Conservation (phyloP, 2,113 vertebrate genomes). For the Meriones unguiculatus region DNA sequence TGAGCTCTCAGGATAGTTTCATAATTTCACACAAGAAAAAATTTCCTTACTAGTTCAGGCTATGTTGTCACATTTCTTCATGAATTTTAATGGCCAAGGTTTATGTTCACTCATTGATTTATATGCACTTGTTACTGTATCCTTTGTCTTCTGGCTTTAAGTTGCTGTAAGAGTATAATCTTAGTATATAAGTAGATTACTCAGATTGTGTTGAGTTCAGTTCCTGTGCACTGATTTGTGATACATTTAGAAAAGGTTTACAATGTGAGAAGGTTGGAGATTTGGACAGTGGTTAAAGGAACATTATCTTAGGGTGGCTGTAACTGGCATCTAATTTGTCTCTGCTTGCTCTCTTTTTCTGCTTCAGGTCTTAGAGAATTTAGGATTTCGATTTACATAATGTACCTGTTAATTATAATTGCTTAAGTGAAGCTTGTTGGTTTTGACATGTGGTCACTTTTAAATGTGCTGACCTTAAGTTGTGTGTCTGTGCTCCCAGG, state of each 20-base stretch:
- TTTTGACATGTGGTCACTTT: constrained; percentile 49
- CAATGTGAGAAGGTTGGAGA: constrained; percentile 28
- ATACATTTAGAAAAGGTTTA: constrained; percentile 20
- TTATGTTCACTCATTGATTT: constrained; percentile 38
- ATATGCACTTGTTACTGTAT: background rate
- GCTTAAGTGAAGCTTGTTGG: constrained; percentile 34
- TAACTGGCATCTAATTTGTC: constrained; percentile 23
- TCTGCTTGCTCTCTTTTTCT: background rate
- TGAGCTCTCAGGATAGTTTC: background rate
- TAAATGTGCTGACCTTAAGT: constrained; percentile 35
- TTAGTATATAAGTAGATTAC: constrained; percentile 27
- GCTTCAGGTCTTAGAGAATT: background rate
- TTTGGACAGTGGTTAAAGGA: background rate
- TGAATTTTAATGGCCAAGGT: constrained; percentile 49
- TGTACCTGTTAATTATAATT: constrained; percentile 47
- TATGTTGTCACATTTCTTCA: constrained; percentile 15
- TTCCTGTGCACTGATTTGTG: constrained; percentile 46
- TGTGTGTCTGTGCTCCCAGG: background rate
- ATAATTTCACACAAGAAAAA: constrained; percentile 33
- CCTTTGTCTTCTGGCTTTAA: constrained; percentile 19
- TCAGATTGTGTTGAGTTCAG: constrained; percentile 32
- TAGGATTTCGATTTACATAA: constrained; percentile 21
- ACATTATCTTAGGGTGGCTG: background rate
- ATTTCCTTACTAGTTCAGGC: background rate
- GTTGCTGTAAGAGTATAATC: background rate